phyloP scores from a whole-genome alignment of 1,140 invertebrate genomes.

The Drosophila sucinea region DNA sequence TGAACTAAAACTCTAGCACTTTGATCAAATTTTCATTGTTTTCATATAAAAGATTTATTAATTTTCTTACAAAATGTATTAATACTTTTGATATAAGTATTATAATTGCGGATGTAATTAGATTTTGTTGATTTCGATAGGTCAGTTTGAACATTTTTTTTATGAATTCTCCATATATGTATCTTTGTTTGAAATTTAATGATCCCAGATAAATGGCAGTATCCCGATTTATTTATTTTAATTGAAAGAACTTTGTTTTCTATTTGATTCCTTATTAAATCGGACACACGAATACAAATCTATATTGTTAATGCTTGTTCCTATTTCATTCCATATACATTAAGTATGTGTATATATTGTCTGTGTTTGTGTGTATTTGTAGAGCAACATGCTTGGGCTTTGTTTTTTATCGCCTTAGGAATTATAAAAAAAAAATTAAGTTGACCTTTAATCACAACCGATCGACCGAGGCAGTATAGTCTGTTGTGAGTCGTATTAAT shows the following conservation, averaged over 20 bases:
- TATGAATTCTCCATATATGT: no score
- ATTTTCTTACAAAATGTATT: no score
- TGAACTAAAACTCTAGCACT: no score
- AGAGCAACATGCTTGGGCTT: constrained; percentile 40
- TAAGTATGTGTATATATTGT: constrained; percentile 25
- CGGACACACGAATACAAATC: not conserved
- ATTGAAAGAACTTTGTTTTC: constrained; percentile 19
- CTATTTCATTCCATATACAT: constrained; percentile 32
- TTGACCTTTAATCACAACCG: constrained; percentile 64
- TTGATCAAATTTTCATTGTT: no score
- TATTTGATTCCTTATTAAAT: constrained; percentile 24
- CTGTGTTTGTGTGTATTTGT: constrained; percentile 14
- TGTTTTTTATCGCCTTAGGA: constrained; percentile 63
- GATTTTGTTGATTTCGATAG: not conserved
- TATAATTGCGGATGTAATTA: not conserved
- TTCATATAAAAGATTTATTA: no score
- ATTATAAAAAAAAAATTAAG: constrained; percentile 30
- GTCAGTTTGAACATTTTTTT: constrained; percentile 5
- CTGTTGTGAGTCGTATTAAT: constrained; percentile 28
- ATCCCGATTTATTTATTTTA: not conserved
- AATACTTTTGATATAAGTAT: no score
- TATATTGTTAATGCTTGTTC: constrained; percentile 38
- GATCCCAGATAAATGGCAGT: no score
- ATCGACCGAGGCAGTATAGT: constrained; percentile 19
- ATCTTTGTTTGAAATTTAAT: no score